Percentiles rank a stretch among this genome's conserved stretches.
phyloP scores from a whole-genome alignment of 2,797 vertebrate species.

The Eulemur mongoz region DNA sequence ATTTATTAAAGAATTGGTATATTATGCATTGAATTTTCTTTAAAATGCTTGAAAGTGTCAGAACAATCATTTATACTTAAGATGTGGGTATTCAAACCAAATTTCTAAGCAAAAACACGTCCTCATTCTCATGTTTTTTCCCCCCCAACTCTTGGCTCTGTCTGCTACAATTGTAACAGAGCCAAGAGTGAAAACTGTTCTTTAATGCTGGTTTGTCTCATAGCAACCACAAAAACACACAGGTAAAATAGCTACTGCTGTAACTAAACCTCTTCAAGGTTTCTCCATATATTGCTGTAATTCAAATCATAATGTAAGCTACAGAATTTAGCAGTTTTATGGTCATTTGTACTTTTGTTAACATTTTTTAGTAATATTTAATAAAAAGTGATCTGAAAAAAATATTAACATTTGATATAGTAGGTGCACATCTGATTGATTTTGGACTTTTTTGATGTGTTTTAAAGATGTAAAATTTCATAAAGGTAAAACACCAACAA shows the following conservation, averaged over 20 bases:
- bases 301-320: not conserved
- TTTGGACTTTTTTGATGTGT: not conserved
- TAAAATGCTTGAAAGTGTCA: not conserved
- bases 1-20: not conserved
- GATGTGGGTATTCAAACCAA: not conserved
- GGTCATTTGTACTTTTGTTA: not conserved
- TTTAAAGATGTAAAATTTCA: not conserved
- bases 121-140: not conserved
- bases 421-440: not conserved
- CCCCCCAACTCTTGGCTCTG: not conserved
- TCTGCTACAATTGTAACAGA: not conserved
- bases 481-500: not conserved
- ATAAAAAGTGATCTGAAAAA: not conserved
- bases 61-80: not conserved
- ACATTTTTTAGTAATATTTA: not conserved
- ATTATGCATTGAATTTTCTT: not conserved
- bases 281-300: not conserved
- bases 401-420: not conserved
- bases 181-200: not conserved
- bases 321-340: not conserved
- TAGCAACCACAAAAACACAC: conserved; percentile 18
- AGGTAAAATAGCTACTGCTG: not conserved
- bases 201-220: conserved; percentile 20
- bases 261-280: not conserved
- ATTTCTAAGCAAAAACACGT: not conserved